Evolutionary conservation across 2,888 invertebrate species (phyloP), one percentile per base, ranked within the genome.

Genomic region (Pachymerium ferrugineum): DNA sequence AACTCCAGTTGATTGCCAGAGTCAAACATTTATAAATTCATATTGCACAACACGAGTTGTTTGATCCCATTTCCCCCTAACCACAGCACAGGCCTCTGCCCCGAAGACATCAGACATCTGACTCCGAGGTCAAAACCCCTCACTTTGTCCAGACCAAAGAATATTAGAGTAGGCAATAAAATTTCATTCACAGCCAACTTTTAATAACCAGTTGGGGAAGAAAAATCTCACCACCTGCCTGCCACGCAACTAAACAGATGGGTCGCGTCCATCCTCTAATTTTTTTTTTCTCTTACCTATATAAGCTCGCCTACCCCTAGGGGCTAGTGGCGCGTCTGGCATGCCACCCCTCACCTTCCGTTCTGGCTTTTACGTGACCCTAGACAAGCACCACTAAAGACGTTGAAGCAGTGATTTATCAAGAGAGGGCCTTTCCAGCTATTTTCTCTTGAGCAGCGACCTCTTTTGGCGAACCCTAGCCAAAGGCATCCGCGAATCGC

Each of bases 161-260:
- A 54, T 54, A 54, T 54, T 19, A 54, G 47, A 54, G 47, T 22
- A 22, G 22, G 47, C 47, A 54, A 54, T 54, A 54, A 54, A 54
- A 54, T 22, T 22, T 19, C 10, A 22, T 54, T 54, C 16, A 19
- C 47, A 19, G 16, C n/a, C 47, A 54, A 54, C 47, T 54, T 54
- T 54, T 54, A 54, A 54, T 54, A 54, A 54, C 47, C 47, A 54
- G 47, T 54, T 54, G 22, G n/a, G n/a, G 47, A 54, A 22, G 47
- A 54, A 54, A n/a, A n/a, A n/a, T n/a, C n/a, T 54, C 47, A 54
- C 47, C 47, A 54, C 47, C 47, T 54, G 47, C 47, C 47, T 54
- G 47, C 47, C 47, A 54, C 47, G n/a, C 47, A 19, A 54, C 47
- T 54, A 54, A 22, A 54, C 47, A 54, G 47, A 54, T 54, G 47